Base-by-base conservation (phyloP, 2,113 vertebrate genomes). In the Calonectris borealis region DNA sequence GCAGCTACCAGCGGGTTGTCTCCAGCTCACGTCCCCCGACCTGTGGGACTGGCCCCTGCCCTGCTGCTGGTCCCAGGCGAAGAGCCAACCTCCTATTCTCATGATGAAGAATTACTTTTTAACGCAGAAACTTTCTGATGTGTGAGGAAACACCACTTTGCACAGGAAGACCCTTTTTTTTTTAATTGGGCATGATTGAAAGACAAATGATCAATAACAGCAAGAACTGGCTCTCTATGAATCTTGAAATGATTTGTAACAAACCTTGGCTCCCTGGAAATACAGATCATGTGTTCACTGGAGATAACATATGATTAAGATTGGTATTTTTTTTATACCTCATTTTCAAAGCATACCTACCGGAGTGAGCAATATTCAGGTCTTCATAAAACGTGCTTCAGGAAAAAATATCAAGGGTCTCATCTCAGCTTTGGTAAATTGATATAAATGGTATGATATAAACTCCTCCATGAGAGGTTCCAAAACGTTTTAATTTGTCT, bases 391-490 rank as follows among this genome's bases (percentile, higher is more conserved):
- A 66, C 1, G 7, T 8, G 19, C 62, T 76, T 29, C 49, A 40
- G 76, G 44, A 69, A 46, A 57, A 86, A 31, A 14, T 16, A 57
- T 3, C 44, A 9, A 36, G 46, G 60, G 51, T 13, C 36, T 2
- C 24, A 27, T n/a, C 55, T 64, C 42, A 27, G 49, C 42, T 81
- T 72, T 16, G 44, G 29, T 13, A 48, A 42, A 60, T 3, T 15
- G 31, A 17, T 25, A 27, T 3, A 42, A 54, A 48, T 0, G 11
- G 7, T 40, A 14, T 0, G 40, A 31, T 15, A 24, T 0, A 7
- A 71, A 29, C 27, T 62, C 71, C 21, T 16, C 32, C 36, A 5
- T 3, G 51, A 36, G 57, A 49, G 17, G 5, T 4, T 31, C 55
- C 55, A 7, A 42, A 69, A 20, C 0, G 6, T 13, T 62, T n/a